These are phyloP conservation scores for Steinernema khuongi DNA, from an alignment of 1,140 invertebrate species.

Conservation along the genomic window DNA sequence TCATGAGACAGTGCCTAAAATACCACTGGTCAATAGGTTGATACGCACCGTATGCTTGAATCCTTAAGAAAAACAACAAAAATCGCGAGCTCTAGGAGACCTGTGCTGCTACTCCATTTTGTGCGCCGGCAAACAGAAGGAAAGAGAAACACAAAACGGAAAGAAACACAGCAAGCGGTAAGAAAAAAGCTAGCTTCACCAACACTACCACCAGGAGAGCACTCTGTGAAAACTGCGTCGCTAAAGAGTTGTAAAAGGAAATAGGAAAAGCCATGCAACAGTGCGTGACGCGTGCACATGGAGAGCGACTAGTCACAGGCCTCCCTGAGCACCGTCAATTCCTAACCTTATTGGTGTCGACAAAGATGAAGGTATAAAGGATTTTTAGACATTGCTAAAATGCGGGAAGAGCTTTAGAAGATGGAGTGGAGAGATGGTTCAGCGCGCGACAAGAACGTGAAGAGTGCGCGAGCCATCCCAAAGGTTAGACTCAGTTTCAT, in stretches of 20 bases:
- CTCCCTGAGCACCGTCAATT: not conserved
- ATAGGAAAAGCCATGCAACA: not conserved
- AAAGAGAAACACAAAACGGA: not conserved
- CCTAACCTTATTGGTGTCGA: conserved; percentile 7
- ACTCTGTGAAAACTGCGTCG: not conserved
- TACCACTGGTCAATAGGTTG: not conserved
- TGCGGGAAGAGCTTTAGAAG: too few relatives aligned
- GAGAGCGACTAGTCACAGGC: conserved; percentile 12
- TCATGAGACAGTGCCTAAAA: conserved; percentile 40
- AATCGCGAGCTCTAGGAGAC: not conserved
- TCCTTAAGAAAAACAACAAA: not conserved
- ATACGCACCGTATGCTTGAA: not conserved
- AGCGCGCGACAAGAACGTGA: not conserved
- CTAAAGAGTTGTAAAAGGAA: not conserved
- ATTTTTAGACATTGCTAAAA: too few relatives aligned
- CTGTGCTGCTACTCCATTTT: not conserved
- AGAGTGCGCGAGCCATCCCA: not conserved
- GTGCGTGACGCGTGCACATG: not conserved
- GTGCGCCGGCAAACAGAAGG: not conserved
- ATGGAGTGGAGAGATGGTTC: too few relatives aligned
- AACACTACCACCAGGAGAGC: not conserved
- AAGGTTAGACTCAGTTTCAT: not conserved
- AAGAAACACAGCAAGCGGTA: not conserved
- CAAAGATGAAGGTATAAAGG: too few relatives aligned
- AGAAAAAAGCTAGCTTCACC: not conserved